phyloP scores from a whole-genome alignment of 2,113 vertebrate genomes.

The Labeo rohita region DNA sequence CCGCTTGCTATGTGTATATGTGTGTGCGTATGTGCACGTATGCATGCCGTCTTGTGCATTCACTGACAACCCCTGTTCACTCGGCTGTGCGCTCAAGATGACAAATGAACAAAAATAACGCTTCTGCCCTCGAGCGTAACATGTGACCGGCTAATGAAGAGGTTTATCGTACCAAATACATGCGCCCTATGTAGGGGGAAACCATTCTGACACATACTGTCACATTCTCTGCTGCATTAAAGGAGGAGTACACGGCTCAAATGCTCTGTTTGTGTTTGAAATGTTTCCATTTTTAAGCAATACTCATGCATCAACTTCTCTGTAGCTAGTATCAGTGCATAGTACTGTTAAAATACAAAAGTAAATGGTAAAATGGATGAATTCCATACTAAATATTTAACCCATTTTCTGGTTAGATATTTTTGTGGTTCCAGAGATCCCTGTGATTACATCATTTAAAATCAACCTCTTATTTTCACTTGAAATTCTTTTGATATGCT shows the following conservation, averaged over 20 bases:
- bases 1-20: conserved; percentile 10
- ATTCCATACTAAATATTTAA: background rate
- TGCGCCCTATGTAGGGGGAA: conserved; percentile 2
- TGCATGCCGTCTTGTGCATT: conserved; percentile 37
- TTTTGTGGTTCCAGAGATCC: background rate
- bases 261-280: background rate
- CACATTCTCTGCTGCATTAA: conserved; percentile 32
- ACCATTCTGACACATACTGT: conserved; percentile 23
- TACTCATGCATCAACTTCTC: background rate
- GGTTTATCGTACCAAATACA: conserved; percentile 49
- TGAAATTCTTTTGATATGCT: background rate
- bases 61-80: conserved; percentile 43
- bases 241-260: background rate
- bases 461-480: background rate
- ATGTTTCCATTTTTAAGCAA: background rate
- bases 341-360: background rate
- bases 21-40: conserved; percentile 36
- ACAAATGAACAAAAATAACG: conserved; percentile 62
- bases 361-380: background rate
- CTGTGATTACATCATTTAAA: background rate
- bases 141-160: conserved; percentile 52
- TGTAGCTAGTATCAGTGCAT: background rate
- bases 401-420: background rate
- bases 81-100: conserved; percentile 53
- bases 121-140: conserved; percentile 34